Conservation (phyloP, 2,888 invertebrate species). For the Lamellibrachia satsuma region DNA sequence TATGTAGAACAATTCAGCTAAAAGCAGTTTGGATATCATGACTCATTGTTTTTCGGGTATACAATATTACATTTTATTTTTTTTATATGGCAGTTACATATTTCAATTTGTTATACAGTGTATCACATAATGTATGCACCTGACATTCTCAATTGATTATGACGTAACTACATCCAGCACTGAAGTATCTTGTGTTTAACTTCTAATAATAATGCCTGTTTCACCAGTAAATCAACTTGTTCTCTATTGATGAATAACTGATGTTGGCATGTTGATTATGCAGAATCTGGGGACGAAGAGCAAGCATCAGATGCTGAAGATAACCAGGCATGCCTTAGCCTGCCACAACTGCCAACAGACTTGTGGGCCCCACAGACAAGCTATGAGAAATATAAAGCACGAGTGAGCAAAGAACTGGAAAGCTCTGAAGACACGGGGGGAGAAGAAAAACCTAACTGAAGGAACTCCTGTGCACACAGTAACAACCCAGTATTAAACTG, state of each 20-base stretch:
- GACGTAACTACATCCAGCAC: too few species aligned
- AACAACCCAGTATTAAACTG: neutral
- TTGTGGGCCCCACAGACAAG: neutral
- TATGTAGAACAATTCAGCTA: too few species aligned
- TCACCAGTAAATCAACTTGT: neutral
- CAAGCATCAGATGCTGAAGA: neutral
- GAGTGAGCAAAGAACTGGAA: neutral
- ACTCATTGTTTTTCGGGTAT: too few species aligned
- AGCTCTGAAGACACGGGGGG: neutral
- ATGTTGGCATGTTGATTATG: neutral
- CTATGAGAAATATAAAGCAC: conserved; percentile 3
- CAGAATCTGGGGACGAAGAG: neutral
- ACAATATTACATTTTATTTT: too few species aligned
- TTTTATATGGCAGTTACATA: too few species aligned
- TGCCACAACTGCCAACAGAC: neutral
- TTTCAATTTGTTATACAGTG: neutral
- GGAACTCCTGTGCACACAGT: neutral
- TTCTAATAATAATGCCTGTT: neutral
- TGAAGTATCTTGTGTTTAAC: neutral
- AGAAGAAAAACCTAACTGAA: neutral
- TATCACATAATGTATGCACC: neutral
- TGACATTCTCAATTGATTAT: too few species aligned
- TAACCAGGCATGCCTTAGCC: neutral
- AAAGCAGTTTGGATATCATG: too few species aligned
- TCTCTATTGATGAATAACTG: neutral